Base-by-base conservation (phyloP, 2,113 vertebrate species). In the Ondatra zibethicus region DNA sequence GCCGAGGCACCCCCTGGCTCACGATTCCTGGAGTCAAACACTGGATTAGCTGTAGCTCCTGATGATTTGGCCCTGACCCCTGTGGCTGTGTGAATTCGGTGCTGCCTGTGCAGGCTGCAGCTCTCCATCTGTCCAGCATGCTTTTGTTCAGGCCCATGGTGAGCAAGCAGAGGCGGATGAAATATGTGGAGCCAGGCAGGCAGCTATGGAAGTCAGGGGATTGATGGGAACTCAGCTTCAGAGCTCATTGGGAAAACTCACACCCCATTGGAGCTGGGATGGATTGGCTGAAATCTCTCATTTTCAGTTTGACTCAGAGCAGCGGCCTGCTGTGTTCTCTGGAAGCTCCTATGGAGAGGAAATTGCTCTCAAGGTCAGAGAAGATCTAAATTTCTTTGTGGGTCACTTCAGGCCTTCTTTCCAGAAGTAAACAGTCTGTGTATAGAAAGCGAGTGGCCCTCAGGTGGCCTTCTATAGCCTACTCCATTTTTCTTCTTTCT, bases 231-330 rank as follows among this genome's bases (percentile, higher is more conserved):
- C 82, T 96, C 82, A 81, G 77, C 42, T 75, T 27, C 66, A 55
- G 90, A 95, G 89, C 88, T 96, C 58, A 9, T 55, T 88, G 70
- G 84, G 73, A 92, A 85, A 42, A 94, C 85, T 94, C 96, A 96
- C 85, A 93, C 92, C 58, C 91, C 88, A 87, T 17, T 95, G 92
- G 77, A 91, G 73, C 91, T 96, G 87, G 91, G 73, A 93, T 94
- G 95, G 91, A 93, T 93, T 82, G 55, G 17, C 92, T 96, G 61
- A 58, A 93, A 95, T 92, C 93, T 93, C 76, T 87, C 95, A 0
- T 93, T 93, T 92, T 93, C 82, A 39, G 42, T 89, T 88, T 95
- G 65, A 94, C 94, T 94, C 93, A 84, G 88, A 90, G 70, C 94
- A 95, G 76, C 87, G 88, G 86, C 47, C 42, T 19, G 63, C 42